phyloP scores from a whole-genome alignment of 2,888 invertebrate species.

The Stegophylla sp. region DNA sequence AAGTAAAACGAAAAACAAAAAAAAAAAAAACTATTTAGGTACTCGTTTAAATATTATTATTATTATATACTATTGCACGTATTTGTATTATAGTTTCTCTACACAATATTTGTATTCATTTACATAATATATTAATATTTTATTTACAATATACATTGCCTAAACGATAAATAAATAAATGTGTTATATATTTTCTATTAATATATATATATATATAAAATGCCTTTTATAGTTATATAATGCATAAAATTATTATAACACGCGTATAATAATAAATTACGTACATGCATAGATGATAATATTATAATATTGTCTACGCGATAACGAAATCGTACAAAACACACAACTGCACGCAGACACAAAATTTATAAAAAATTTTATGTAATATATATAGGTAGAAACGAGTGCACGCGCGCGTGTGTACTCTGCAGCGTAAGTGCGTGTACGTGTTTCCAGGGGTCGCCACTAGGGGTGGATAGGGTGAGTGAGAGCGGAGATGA shows the following conservation, averaged over 20 bases:
- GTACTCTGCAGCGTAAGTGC: no score
- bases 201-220: slow-evolving; percentile 45
- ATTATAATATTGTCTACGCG: slow-evolving; percentile 5
- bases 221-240: slow-evolving; percentile 25
- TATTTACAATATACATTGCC: slow-evolving; percentile 5
- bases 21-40: slow-evolving; percentile 19
- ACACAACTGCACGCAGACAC: no score
- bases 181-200: no score
- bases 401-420: background rate
- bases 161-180: slow-evolving; percentile 39
- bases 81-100: slow-evolving; percentile 23
- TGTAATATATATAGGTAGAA: background rate
- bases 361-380: background rate
- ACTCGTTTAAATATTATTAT: slow-evolving; percentile 13
- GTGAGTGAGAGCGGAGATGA: no score
- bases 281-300: background rate
- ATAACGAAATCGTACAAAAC: slow-evolving; percentile 1
- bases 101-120: background rate
- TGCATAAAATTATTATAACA: background rate
- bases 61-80: slow-evolving; percentile 52
- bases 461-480: no score
- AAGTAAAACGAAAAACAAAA: no score
- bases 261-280: background rate
- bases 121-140: slow-evolving; percentile 8
- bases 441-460: background rate